Evolutionary conservation across 2,113 vertebrate genomes (phyloP).

Genomic region (Peromyscus leucopus): DNA sequence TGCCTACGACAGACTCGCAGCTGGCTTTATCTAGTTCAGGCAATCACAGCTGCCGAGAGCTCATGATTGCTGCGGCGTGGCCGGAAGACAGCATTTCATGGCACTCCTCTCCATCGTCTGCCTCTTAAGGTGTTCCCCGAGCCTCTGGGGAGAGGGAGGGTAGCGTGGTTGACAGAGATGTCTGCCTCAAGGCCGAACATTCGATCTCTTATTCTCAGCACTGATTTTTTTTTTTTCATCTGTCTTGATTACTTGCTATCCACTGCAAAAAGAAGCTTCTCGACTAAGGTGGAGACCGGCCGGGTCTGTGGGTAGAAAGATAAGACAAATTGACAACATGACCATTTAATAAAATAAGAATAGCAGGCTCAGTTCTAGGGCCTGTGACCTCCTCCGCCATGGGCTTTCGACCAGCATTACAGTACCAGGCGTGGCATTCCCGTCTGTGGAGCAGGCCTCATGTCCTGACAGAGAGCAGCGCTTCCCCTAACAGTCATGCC

Average conservation of each 20-base stretch:
- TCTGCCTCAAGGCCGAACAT: neutral
- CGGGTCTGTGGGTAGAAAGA: neutral
- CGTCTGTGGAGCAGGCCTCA: neutral
- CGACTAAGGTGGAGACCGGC: neutral
- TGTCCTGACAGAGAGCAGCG: neutral
- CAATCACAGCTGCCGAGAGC: neutral
- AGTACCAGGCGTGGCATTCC: neutral
- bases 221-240: neutral
- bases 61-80: neutral
- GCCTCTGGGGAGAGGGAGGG: neutral
- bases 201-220: neutral
- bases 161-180: neutral
- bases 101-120: neutral
- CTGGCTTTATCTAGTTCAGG: neutral
- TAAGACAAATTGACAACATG: neutral
- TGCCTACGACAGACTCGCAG: fast-evolving
- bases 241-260: neutral
- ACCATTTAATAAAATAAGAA: neutral
- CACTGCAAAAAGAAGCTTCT: neutral
- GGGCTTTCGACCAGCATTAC: neutral
- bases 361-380: neutral
- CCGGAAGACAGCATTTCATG: neutral
- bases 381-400: neutral
- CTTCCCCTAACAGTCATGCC: neutral
- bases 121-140: neutral